A percentile compares a stretch with the other conserved stretches of the same genome.
These are phyloP conservation scores for Rhodophaea formosa DNA, from an alignment of 2,888 invertebrate species.

Conservation along the genomic window DNA sequence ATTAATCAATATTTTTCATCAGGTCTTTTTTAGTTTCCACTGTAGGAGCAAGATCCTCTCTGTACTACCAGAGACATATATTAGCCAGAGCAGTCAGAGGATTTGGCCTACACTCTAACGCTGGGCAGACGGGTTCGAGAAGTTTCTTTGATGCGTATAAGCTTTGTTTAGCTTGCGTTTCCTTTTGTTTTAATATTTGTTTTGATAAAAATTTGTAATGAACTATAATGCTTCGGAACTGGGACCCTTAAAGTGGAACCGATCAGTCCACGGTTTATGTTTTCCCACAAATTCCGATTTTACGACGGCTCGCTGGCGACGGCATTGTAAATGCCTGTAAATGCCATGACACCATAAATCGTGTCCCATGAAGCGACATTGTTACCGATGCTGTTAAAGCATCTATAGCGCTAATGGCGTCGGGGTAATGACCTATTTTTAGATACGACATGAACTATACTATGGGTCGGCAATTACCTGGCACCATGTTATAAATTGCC, in stretches of 20 bases:
- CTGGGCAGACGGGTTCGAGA: too few species aligned
- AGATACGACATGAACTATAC: not conserved
- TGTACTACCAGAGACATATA: too few species aligned
- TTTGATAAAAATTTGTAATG: not conserved
- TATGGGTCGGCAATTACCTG: too few species aligned
- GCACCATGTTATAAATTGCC: too few species aligned
- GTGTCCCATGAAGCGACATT: slow-evolving; percentile 57
- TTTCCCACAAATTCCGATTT: slow-evolving; percentile 23
- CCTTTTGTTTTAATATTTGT: slow-evolving; percentile 9
- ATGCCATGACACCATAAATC: slow-evolving; percentile 72
- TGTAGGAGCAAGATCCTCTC: too few species aligned
- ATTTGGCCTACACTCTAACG: too few species aligned
- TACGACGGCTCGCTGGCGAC: slow-evolving; percentile 12
- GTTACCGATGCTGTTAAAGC: slow-evolving; percentile 43
- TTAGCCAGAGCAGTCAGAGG: too few species aligned
- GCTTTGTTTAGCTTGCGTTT: too few species aligned
- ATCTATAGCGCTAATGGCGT: slow-evolving; percentile 42
- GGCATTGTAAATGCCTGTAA: slow-evolving; percentile 49
- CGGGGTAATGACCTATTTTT: slow-evolving; percentile 66
- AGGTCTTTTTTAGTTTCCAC: too few species aligned
- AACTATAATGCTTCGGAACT: not conserved
- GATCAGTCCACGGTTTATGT: slow-evolving; percentile 14
- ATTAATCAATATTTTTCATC: too few species aligned
- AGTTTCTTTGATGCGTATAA: too few species aligned
- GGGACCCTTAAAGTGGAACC: not conserved